Conservation (phyloP, 2,113 vertebrate species). For the Potamarius usumacintae region DNA sequence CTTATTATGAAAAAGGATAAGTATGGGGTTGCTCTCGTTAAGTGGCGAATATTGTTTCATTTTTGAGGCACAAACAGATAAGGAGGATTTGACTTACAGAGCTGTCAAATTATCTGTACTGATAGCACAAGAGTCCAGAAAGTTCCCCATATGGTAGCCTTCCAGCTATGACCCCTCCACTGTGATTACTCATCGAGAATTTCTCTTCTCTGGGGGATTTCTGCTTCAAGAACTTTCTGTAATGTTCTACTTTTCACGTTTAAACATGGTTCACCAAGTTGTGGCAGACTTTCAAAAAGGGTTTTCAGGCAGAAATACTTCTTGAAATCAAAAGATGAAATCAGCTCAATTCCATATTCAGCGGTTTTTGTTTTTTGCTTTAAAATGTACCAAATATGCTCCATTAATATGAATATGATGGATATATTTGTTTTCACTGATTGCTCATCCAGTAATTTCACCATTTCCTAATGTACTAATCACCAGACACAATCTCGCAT, state of each 20-base stretch:
- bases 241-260: neutral
- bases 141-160: slow-evolving; percentile 9
- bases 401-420: neutral
- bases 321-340: neutral
- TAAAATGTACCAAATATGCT: neutral
- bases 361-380: no score
- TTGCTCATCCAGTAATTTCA: neutral
- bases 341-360: neutral
- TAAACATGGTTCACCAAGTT: neutral
- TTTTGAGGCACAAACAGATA: slow-evolving; percentile 13
- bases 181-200: neutral
- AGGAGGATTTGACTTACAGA: slow-evolving; percentile 17
- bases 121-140: slow-evolving; percentile 7
- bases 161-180: neutral
- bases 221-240: neutral
- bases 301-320: neutral
- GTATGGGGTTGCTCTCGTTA: slow-evolving; percentile 30
- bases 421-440: neutral
- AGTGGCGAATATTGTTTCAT: slow-evolving; percentile 35
- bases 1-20: slow-evolving; percentile 37
- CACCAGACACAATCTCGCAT: neutral
- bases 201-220: slow-evolving; percentile 5
- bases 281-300: neutral
- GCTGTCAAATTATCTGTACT: slow-evolving; percentile 32
- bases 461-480: neutral